These are phyloP conservation scores for Eurystomus gularis DNA, from an alignment of 2,113 vertebrate species.

Conservation along the genomic window DNA sequence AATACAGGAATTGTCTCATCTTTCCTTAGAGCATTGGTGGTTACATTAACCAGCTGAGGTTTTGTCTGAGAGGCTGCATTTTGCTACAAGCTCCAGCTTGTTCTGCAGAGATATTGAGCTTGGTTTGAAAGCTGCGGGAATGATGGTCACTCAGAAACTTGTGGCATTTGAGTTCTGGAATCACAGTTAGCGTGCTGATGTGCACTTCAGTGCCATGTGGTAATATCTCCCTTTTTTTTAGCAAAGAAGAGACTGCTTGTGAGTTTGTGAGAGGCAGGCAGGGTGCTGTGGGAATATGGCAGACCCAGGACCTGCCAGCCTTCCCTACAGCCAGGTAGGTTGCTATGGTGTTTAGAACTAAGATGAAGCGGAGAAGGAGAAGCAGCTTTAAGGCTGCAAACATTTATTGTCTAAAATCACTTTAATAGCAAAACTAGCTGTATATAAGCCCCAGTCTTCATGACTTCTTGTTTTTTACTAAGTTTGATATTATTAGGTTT, in stretches of 20 bases:
- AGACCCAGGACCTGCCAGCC: background rate
- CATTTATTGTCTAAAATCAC: background rate
- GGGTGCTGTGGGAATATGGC: background rate
- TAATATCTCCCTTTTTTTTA: background rate
- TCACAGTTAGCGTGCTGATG: background rate
- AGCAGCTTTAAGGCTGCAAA: background rate
- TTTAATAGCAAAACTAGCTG: background rate
- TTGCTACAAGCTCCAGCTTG: background rate
- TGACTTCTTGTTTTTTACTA: background rate
- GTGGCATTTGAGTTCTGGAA: background rate
- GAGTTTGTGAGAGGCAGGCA: background rate
- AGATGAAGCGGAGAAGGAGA: background rate
- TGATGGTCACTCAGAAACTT: background rate
- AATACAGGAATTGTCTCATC: slow-evolving; percentile 68
- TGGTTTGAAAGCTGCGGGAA: background rate
- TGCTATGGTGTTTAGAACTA: background rate
- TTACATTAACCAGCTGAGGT: slow-evolving; percentile 46
- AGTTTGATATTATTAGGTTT: background rate
- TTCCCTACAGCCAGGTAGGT: background rate
- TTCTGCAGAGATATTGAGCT: background rate
- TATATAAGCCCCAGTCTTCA: background rate
- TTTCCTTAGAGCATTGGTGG: slow-evolving; percentile 40
- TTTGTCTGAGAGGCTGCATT: slow-evolving; percentile 22
- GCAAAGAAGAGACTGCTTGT: background rate
- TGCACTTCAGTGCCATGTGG: background rate